Evolutionary conservation across 1,140 invertebrate genomes (phyloP), one percentile per base, ranked within the genome.

Genomic region (Linepithema humile): DNA sequence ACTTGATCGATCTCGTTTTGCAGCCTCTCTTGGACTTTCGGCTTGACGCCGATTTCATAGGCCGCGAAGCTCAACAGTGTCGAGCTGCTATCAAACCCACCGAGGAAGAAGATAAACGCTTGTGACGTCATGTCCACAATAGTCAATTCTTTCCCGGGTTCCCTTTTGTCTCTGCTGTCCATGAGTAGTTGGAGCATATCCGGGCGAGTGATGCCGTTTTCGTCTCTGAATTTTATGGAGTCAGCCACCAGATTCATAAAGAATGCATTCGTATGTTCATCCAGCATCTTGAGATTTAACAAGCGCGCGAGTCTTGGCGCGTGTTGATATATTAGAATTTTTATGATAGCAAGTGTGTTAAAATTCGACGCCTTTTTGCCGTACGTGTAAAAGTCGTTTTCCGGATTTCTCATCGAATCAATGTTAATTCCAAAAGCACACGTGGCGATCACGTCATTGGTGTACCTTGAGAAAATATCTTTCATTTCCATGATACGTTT

Each of bases 371-470:
- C 45, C 9, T 78, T 69, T n/a, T 26, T 69, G 4, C 74, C 83
- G 0, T 67, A 38, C 0, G 10, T 1, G 15, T 59, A 83, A 38
- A 88, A 88, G 1, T 59, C 48, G 29, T 85, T 96, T 0, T 95
- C 86, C 0, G 91, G 90, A 3, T 96, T 91, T 0, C 10, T 23
- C 57, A 88, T 55, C 0, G 86, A 88, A 10, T 88, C 59, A 0
- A 88, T 32, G 15, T 4, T 23, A 4, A 88, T 85, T 4, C 87
- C 86, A 4, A 88, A 88, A 0, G 83, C 83, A 7, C 92, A 94
- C 0, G 93, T 94, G 0, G 95, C 95, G 40, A 96, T 96, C 1
- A 96, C 95, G 88, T 96, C 96, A 55, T 95, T 96, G 0, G 96
- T 94, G 78, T 95, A 96, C 2, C 95, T 93, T 0, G 95, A 93